Conservation (phyloP, 2,113 vertebrate species). For the Cyphomyrus plagiostoma region DNA sequence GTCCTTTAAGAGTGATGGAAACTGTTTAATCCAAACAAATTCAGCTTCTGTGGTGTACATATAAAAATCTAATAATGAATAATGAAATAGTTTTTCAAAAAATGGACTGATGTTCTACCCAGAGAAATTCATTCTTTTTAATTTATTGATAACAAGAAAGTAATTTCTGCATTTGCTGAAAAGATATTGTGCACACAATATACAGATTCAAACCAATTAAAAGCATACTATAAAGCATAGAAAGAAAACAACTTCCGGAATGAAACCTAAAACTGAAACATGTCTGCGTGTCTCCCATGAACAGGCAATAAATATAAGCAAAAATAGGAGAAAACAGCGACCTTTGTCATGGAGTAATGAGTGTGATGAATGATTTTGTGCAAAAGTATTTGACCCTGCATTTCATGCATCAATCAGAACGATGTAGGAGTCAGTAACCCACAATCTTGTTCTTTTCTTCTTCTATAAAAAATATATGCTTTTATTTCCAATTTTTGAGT, state of each 20-base stretch:
- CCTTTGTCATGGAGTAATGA: not conserved
- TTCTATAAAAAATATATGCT: not conserved
- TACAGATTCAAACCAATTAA: not conserved
- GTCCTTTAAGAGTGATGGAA: constrained; percentile 46
- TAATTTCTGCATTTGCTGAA: not conserved
- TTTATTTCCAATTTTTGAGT: not conserved
- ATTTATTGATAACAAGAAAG: constrained; percentile 19
- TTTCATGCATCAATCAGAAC: not conserved
- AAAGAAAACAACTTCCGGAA: not conserved
- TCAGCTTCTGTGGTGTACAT: constrained; percentile 17
- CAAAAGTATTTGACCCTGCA: not conserved
- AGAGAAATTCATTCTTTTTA: constrained; percentile 5
- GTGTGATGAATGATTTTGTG: not conserved
- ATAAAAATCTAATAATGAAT: not conserved
- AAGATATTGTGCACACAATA: not conserved
- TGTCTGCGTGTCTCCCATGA: not conserved
- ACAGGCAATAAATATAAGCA: not conserved
- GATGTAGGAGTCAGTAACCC: not conserved
- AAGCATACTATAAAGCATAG: not conserved
- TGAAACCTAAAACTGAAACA: not conserved
- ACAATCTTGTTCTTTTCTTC: not conserved
- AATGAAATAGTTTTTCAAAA: not conserved
- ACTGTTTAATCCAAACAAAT: constrained; percentile 47
- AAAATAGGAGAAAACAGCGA: not conserved
- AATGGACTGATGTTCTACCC: constrained; percentile 6